phyloP scores from a whole-genome alignment of 2,113 vertebrate genomes.

The Gavia stellata region DNA sequence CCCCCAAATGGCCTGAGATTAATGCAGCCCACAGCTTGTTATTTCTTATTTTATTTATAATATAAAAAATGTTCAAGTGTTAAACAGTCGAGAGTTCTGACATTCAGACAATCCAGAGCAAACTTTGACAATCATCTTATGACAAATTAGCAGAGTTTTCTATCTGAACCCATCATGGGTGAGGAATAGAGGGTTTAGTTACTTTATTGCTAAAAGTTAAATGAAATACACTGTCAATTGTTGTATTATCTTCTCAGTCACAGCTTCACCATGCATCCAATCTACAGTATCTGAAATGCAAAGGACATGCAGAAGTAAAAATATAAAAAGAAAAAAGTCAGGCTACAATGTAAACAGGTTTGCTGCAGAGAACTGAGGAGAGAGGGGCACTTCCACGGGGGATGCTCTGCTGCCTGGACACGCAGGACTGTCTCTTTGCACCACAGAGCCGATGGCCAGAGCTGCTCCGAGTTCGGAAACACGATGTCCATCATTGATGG shows the following conservation, averaged over 20 bases:
- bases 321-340: slow-evolving; percentile 73
- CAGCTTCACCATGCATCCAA: slow-evolving; percentile 98
- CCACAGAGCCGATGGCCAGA: neutral
- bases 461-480: neutral
- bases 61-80: slow-evolving; percentile 86
- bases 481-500: neutral
- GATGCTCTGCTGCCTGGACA: neutral
- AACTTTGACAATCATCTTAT: slow-evolving; percentile 87
- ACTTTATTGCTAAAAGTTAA: slow-evolving; percentile 98
- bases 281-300: slow-evolving; percentile 95
- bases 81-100: slow-evolving; percentile 81
- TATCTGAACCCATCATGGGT: slow-evolving; percentile 84
- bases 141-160: slow-evolving; percentile 90
- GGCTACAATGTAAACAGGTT: slow-evolving; percentile 75
- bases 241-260: slow-evolving; percentile 88
- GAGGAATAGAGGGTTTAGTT: slow-evolving; percentile 72
- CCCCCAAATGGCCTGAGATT: neutral
- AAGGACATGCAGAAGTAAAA: slow-evolving; percentile 94
- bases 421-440: slow-evolving; percentile 31
- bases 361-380: slow-evolving; percentile 71
- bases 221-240: slow-evolving; percentile 90
- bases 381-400: slow-evolving; percentile 43
- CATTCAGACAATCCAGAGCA: slow-evolving; percentile 78
- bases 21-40: slow-evolving; percentile 62
- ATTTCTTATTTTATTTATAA: slow-evolving; percentile 82